Percentiles rank a stretch among this genome's conserved stretches.
These are phyloP conservation scores for Nasonovia ribisnigri DNA, from an alignment of 2,888 invertebrate genomes.

Conservation along the genomic window DNA sequence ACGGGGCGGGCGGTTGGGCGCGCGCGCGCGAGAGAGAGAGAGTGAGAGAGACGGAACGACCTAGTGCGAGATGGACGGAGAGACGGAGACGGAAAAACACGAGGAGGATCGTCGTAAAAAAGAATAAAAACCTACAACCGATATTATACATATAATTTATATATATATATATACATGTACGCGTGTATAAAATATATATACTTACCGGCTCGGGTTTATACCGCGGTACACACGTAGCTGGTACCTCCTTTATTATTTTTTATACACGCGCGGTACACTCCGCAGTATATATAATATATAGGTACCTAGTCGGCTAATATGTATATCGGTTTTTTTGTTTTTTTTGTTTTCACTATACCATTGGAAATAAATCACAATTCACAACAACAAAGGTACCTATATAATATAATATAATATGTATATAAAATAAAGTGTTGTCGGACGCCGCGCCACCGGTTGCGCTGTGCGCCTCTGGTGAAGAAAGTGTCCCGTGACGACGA, in stretches of 20 bases:
- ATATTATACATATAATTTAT: constrained; percentile 14
- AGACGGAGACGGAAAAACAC: constrained; percentile 10
- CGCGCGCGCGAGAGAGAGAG: no score
- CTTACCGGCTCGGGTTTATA: constrained; percentile 23
- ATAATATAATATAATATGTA: not conserved
- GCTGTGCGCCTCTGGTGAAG: constrained; percentile 34
- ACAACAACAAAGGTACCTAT: constrained; percentile 15
- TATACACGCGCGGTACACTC: not conserved
- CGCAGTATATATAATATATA: no score
- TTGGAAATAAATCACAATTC: constrained; percentile 49
- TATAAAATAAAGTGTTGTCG: not conserved
- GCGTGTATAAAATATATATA: not conserved
- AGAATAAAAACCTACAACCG: constrained; percentile 1
- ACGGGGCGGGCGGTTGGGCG: constrained; percentile 1
- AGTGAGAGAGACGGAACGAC: not conserved
- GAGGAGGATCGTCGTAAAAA: constrained; percentile 41
- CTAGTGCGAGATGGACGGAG: not conserved
- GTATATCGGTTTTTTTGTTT: not conserved
- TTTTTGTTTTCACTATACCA: not conserved
- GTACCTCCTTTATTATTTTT: not conserved
- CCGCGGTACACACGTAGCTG: not conserved
- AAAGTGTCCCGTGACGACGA: constrained; percentile 37
- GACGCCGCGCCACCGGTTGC: not conserved
- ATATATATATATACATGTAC: not conserved
- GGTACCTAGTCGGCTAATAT: not conserved